These are phyloP conservation scores for Poicephalus gulielmi DNA, from an alignment of 2,113 vertebrate genomes.

Conservation along the genomic window DNA sequence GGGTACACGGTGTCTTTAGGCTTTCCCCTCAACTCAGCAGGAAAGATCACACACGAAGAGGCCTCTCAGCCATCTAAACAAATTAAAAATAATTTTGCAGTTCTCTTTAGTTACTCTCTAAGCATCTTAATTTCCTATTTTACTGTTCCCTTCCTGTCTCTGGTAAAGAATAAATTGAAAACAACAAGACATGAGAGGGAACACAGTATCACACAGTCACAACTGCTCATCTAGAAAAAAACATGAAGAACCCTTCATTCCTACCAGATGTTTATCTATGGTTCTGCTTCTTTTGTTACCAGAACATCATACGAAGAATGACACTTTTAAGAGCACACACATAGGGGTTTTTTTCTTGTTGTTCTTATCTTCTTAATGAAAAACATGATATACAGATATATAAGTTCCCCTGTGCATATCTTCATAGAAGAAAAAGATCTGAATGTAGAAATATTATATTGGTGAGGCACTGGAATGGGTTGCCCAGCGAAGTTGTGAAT, in stretches of 20 bases:
- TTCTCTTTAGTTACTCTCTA: slow-evolving; percentile 32
- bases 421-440: neutral
- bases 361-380: neutral
- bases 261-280: slow-evolving; percentile 17
- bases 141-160: slow-evolving; percentile 28
- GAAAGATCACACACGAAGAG: neutral
- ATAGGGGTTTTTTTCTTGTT: neutral
- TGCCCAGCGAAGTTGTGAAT: no score
- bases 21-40: neutral
- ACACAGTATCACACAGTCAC: neutral
- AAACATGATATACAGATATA: neutral
- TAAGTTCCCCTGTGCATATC: neutral
- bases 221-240: slow-evolving; percentile 6
- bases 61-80: slow-evolving; percentile 36
- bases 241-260: neutral
- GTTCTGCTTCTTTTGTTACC: neutral
- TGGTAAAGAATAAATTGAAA: slow-evolving; percentile 36
- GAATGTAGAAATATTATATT: neutral
- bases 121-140: slow-evolving; percentile 50
- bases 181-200: neutral
- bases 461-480: no score
- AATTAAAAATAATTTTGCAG: slow-evolving; percentile 23
- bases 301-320: neutral
- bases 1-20: neutral
- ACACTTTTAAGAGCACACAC: neutral